Evolutionary conservation across 2,113 vertebrate species (phyloP).

Genomic region (Balaenoptera acutorostrata): DNA sequence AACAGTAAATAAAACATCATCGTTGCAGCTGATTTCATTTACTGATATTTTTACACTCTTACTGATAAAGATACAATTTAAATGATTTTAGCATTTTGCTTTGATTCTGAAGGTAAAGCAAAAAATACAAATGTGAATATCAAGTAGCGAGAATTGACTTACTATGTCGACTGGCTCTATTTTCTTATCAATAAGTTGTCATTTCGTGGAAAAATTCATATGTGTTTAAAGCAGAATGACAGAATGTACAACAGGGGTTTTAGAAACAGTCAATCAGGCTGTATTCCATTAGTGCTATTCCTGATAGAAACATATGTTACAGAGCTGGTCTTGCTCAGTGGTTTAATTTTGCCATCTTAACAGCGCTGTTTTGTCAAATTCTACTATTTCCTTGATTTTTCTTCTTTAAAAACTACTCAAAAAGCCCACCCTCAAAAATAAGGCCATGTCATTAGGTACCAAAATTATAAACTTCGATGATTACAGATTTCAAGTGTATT

Average conservation of each 20-base stretch:
- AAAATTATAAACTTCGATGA: not conserved
- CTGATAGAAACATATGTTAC: not conserved
- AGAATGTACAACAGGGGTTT: not conserved
- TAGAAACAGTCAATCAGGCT: not conserved
- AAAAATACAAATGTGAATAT: not conserved
- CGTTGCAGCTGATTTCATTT: constrained; percentile 26
- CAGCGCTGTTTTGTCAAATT: not conserved
- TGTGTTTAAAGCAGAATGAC: constrained; percentile 24
- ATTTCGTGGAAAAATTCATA: constrained; percentile 3
- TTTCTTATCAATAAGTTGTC: constrained; percentile 34
- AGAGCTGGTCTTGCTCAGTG: not conserved
- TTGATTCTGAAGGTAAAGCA: not conserved
- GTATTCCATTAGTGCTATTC: not conserved
- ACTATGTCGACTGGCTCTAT: not conserved
- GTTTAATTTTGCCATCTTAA: not conserved
- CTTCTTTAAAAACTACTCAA: not conserved
- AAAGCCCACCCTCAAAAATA: not conserved
- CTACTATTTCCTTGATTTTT: not conserved
- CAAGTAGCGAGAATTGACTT: not conserved
- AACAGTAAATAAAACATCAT: constrained; percentile 21
- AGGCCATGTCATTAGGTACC: not conserved
- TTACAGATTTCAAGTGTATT: not conserved
- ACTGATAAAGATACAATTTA: constrained; percentile 21
- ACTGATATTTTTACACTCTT: not conserved
- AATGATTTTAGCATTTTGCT: not conserved